Conservation (phyloP, 2,888 invertebrate genomes). For the Steromphala cineraria region DNA sequence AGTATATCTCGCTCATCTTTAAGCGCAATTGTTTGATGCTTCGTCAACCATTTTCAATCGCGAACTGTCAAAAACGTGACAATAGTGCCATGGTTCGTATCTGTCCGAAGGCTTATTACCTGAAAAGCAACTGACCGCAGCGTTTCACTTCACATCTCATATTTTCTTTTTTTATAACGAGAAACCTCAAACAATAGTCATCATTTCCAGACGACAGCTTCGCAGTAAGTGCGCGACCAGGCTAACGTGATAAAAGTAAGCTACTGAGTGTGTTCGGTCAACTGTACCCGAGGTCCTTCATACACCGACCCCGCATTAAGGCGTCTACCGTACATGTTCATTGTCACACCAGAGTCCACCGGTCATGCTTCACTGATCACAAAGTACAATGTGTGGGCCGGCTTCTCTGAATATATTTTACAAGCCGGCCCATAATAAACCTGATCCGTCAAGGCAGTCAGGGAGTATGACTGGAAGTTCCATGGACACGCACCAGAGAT, state of each 20-base stretch:
- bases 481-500: neutral
- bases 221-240: neutral
- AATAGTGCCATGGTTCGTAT: neutral
- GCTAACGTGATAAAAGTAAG: neutral
- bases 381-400: neutral
- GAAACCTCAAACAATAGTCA: neutral
- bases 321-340: neutral
- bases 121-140: neutral
- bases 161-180: conserved; percentile 11
- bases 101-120: neutral
- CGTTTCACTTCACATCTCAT: neutral
- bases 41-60: neutral
- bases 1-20: neutral
- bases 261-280: neutral
- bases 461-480: neutral
- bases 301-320: neutral
- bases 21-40: neutral
- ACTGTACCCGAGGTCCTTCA: neutral
- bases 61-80: neutral
- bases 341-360: neutral
- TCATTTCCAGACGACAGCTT: neutral
- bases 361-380: neutral
- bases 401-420: neutral
- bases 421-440: neutral
- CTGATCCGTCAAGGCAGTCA: too few species aligned